Base-by-base conservation (phyloP, 2,797 vertebrate genomes). In the Danio jaintianensis region DNA sequence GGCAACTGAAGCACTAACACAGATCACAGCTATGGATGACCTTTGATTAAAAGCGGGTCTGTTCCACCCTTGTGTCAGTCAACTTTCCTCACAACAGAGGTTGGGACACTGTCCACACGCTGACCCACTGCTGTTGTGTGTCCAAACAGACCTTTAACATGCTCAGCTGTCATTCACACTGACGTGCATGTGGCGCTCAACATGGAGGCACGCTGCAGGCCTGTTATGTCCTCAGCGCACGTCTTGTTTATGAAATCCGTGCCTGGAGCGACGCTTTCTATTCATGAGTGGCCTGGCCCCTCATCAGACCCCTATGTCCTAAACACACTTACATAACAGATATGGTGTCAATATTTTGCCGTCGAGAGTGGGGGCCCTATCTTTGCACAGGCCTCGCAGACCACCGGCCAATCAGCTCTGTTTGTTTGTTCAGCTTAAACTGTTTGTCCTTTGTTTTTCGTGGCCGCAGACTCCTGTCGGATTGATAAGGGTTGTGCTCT, bases 401-500 rank as follows among this genome's bases (percentile, higher is more conserved):
- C 86, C 86, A 83, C 85, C 47, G 77, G 90, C 89, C 87, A 93
- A 92, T 93, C 91, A 91, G 85, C 87, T 85, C 59, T 91, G 92
- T 92, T 93, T 93, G 91, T 93, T 92, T 92, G 88, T 89, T 88
- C 90, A 90, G 91, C 91, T 90, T 92, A 92, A 93, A 92, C 90
- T 93, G 91, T 92, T 93, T 93, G 89, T 90, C 86, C 81, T 90
- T 88, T 90, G 90, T 90, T 92, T 92, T 91, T 82, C 59, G n/a
- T 84, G 85, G 85, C 88, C 81, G 86, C 76, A 20, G 62, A 87
- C 87, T 89, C 88, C 86, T 74, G 79, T 85, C 75, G 59, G 87
- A 83, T 88, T 85, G 85, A 92, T 90, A 92, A 92, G 91, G 82
- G 79, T 64, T 68, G 16, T 67, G 66, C 72, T 73, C 77, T 59